Evolutionary conservation across 2,888 invertebrate genomes (phyloP).

Genomic region (Tipula helvola): DNA sequence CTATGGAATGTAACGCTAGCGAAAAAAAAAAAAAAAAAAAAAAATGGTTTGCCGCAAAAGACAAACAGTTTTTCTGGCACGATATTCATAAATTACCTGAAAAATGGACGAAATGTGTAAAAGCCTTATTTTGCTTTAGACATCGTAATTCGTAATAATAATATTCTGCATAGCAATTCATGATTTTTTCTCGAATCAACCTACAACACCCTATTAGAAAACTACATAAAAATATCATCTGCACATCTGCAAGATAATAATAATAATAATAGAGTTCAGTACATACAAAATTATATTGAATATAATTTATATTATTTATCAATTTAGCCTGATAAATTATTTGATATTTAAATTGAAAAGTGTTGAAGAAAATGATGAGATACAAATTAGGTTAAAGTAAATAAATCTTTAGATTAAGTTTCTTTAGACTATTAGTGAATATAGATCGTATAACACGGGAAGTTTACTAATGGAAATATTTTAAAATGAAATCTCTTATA

Average conservation of each 20-base stretch:
- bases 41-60: no score
- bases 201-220: no score
- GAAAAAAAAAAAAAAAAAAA: no score
- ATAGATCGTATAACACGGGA: not conserved
- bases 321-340: not conserved
- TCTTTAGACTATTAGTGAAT: no score
- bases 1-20: no score
- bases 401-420: not conserved
- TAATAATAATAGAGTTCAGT: not conserved
- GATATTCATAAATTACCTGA: no score
- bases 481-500: not conserved
- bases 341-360: not conserved
- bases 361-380: not conserved
- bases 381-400: not conserved
- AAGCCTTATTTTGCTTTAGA: no score
- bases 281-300: not conserved
- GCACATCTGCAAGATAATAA: not conserved
- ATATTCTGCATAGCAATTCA: not conserved
- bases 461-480: not conserved
- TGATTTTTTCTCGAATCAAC: not conserved
- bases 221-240: not conserved
- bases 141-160: no score
- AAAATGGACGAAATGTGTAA: no score
- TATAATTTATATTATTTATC: not conserved
- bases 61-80: no score